These are phyloP conservation scores for Xiphorhynchus elegans DNA, from an alignment of 2,113 vertebrate genomes.

Conservation along the genomic window DNA sequence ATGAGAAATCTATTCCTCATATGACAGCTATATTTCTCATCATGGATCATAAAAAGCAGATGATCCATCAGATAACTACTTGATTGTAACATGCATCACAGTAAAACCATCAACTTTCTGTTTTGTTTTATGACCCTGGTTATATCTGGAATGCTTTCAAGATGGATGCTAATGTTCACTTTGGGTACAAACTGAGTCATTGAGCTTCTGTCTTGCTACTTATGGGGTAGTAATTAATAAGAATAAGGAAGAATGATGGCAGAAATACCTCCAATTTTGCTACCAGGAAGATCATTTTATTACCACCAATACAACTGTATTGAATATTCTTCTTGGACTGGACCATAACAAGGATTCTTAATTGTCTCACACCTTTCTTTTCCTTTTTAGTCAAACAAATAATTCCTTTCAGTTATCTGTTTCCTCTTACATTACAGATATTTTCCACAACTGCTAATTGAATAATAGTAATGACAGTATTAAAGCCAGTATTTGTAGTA, in stretches of 20 bases:
- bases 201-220: constrained; percentile 50
- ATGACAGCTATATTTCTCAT: constrained; percentile 68
- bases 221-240: neutral
- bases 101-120: constrained; percentile 74
- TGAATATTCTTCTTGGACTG: constrained; percentile 3
- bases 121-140: constrained; percentile 65
- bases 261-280: constrained; percentile 29
- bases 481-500: neutral
- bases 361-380: neutral
- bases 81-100: constrained; percentile 54
- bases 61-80: constrained; percentile 67
- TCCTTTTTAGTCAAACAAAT: neutral
- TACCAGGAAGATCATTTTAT: neutral
- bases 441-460: neutral
- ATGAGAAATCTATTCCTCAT: constrained; percentile 42
- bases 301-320: neutral
- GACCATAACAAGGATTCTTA: neutral
- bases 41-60: constrained; percentile 73
- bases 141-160: constrained; percentile 76
- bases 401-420: neutral
- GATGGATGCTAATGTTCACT: constrained; percentile 40
- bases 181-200: constrained; percentile 49
- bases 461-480: neutral
- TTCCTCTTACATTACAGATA: neutral
- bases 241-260: constrained; percentile 31